Evolutionary conservation across 2,797 vertebrate genomes (phyloP).

Genomic region (Enoplosus armatus): DNA sequence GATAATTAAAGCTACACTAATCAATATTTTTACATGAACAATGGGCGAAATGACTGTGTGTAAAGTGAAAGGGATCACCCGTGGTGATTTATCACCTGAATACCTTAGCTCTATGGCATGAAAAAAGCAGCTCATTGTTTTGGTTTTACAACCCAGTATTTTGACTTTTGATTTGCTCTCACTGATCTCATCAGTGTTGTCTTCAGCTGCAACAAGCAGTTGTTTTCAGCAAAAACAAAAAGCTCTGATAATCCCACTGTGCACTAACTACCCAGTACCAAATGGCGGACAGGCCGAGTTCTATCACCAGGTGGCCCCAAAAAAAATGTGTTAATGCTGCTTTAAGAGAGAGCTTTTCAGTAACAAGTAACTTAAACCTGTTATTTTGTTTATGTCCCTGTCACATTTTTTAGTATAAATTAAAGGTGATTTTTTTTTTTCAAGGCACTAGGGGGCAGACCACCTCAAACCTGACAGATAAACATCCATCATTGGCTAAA

Average conservation of each 20-base stretch:
- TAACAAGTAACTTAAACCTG: background rate
- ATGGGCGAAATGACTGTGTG: background rate
- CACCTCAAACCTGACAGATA: background rate
- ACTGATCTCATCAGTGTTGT: background rate
- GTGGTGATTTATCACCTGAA: background rate
- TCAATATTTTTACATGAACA: background rate
- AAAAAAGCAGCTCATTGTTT: background rate
- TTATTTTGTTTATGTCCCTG: background rate
- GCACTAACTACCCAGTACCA: background rate
- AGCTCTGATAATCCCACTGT: constrained; percentile 11
- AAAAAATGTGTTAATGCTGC: background rate
- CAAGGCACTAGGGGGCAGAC: background rate
- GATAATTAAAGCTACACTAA: background rate
- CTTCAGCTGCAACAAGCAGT: constrained; percentile 4
- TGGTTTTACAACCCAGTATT: background rate
- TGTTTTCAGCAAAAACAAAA: constrained; percentile 12
- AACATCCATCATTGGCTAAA: background rate
- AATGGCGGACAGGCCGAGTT: background rate
- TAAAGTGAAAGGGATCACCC: background rate
- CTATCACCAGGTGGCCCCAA: background rate
- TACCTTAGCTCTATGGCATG: background rate
- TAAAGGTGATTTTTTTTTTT: background rate
- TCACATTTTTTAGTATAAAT: background rate
- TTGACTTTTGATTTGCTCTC: background rate
- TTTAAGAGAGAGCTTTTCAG: background rate